These are phyloP conservation scores for Gymnorhina tibicen DNA, from an alignment of 2,113 vertebrate species.

Conservation along the genomic window DNA sequence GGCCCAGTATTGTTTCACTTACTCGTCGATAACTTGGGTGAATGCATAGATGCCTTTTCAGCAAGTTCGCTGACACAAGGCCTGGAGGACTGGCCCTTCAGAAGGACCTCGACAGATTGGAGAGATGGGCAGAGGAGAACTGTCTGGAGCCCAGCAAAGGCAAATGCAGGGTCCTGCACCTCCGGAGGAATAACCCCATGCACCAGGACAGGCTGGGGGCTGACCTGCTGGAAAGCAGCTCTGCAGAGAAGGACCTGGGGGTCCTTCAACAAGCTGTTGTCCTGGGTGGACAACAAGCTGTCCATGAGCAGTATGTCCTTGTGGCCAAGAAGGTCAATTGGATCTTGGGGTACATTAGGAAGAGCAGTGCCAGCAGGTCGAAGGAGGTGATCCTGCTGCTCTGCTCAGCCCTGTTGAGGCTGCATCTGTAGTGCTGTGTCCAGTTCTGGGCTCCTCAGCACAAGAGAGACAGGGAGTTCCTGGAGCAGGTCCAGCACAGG, in stretches of 20 bases:
- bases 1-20: not conserved
- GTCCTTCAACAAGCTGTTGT: not conserved
- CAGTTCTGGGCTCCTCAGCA: not conserved
- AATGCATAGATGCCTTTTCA: not conserved
- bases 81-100: not conserved
- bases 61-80: not conserved
- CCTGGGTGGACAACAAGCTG: not conserved
- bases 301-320: not conserved
- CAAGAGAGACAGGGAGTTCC: not conserved
- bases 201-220: not conserved
- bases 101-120: not conserved
- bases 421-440: not conserved
- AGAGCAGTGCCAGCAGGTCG: accelerated
- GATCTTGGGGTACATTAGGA: not conserved
- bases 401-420: not conserved
- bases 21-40: not conserved
- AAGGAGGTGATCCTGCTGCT: not conserved
- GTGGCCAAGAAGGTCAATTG: not conserved
- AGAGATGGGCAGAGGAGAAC: not conserved
- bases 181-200: too few species aligned
- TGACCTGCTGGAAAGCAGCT: not conserved
- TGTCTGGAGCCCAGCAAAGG: not conserved
- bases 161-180: not conserved
- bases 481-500: not conserved
- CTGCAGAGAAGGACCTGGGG: not conserved